phyloP scores from a whole-genome alignment of 2,797 vertebrate genomes.

The Sphenodon punctatus region DNA sequence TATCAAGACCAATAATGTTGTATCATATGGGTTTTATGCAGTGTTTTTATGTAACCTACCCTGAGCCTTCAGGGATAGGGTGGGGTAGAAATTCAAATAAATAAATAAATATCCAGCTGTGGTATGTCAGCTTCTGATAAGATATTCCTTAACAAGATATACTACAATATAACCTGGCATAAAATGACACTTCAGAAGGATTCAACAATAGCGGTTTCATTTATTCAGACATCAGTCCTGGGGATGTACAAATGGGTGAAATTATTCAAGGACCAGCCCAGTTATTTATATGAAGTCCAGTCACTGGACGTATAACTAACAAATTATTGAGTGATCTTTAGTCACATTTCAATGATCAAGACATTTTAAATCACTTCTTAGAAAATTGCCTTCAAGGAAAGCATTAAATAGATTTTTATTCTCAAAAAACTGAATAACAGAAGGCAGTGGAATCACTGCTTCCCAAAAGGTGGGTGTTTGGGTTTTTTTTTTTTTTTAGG shows the following conservation, averaged over 20 bases:
- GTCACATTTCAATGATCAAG: neutral
- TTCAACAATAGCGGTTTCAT: neutral
- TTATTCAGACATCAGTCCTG: neutral
- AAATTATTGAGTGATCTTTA: neutral
- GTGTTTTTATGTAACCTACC: no score
- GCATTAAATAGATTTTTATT: neutral
- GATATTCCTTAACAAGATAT: neutral
- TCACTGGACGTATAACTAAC: no score
- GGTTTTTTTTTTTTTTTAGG: neutral
- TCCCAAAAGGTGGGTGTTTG: neutral
- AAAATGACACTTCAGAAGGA: neutral
- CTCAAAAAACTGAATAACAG: neutral
- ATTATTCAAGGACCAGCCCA: conserved; percentile 13
- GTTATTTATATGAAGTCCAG: no score
- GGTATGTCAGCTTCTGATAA: neutral
- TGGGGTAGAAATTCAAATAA: no score
- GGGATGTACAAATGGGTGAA: neutral
- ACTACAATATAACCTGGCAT: neutral
- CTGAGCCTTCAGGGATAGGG: no score
- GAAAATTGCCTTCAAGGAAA: neutral
- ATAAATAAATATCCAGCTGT: neutral
- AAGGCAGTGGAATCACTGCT: neutral
- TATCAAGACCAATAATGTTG: neutral
- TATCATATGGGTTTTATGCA: no score
- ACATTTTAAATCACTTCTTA: neutral